Conservation (phyloP, 2,113 vertebrate genomes). For the Sakesphorus luctuosus region DNA sequence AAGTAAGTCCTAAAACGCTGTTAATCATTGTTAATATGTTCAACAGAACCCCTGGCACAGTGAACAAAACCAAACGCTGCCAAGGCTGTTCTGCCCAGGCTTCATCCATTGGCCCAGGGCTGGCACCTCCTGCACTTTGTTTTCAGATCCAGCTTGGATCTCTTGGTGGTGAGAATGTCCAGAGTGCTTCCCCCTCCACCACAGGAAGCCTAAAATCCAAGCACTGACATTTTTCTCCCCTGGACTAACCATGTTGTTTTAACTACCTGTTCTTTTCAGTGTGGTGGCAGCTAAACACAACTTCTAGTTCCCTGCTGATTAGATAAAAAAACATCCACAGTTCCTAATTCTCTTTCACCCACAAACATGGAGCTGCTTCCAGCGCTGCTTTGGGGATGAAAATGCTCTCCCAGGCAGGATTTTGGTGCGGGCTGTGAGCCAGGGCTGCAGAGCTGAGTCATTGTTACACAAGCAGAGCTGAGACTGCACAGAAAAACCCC, state of each 20-base stretch:
- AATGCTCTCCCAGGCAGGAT: not conserved
- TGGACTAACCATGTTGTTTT: not conserved
- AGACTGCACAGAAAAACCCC: not conserved
- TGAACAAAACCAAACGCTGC: not conserved
- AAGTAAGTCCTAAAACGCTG: not conserved
- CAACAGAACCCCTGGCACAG: not conserved
- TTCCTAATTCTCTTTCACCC: not conserved
- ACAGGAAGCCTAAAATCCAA: not conserved
- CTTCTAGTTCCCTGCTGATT: not conserved
- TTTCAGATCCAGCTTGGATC: not conserved
- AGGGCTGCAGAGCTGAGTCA: constrained; percentile 69
- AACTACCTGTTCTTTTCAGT: not conserved
- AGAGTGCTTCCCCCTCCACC: not conserved
- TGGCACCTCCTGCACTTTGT: not conserved
- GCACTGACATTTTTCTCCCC: not conserved
- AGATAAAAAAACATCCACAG: not conserved
- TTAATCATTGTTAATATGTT: not conserved
- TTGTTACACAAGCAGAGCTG: constrained; percentile 20
- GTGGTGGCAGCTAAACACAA: not conserved
- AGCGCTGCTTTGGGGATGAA: not conserved
- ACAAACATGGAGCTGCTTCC: not conserved
- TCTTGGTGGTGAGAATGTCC: not conserved
- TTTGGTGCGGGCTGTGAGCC: not conserved
- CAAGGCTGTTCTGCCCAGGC: not conserved
- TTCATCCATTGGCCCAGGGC: not conserved